Percentiles rank a stretch among this genome's conserved stretches.
Evolutionary conservation across 2,113 vertebrate genomes (phyloP).

Genomic region (Herpailurus yagouaroundi): DNA sequence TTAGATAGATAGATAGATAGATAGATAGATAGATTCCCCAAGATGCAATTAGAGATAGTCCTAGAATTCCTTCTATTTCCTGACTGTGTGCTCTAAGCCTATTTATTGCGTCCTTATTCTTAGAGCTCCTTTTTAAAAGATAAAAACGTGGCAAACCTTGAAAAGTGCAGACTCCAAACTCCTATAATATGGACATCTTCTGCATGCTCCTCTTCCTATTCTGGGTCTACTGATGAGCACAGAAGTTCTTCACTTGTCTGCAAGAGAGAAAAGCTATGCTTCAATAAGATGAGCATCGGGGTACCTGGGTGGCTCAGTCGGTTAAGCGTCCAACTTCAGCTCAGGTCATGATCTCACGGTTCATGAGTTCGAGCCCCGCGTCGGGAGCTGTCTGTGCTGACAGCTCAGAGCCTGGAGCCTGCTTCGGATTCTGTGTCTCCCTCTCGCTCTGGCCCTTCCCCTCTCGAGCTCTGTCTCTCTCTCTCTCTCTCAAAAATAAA

Average conservation of each 20-base stretch:
- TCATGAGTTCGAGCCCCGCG: fast-evolving
- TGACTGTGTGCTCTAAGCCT: neutral
- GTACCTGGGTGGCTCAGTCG: neutral
- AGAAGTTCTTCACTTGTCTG: neutral
- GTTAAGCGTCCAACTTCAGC: neutral
- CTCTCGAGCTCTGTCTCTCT: neutral
- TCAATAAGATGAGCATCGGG: neutral
- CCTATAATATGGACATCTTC: neutral
- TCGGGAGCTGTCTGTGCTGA: neutral
- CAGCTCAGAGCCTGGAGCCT: neutral
- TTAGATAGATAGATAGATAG: too few relatives aligned
- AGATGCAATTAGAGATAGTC: neutral
- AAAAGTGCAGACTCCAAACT: neutral
- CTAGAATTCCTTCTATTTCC: neutral
- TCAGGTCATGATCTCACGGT: neutral
- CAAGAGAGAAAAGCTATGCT: neutral
- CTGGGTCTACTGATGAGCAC: neutral
- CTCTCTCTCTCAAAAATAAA: neutral
- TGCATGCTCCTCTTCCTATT: neutral
- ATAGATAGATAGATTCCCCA: too few relatives aligned
- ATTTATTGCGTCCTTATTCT: neutral
- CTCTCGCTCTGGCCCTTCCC: neutral
- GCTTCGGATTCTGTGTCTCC: neutral
- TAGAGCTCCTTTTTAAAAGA: neutral
- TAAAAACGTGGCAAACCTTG: neutral